Percentiles rank a stretch among this genome's conserved stretches.
Evolutionary conservation across 2,888 invertebrate genomes (phyloP).

Genomic region (Temnothorax rugatulus): DNA sequence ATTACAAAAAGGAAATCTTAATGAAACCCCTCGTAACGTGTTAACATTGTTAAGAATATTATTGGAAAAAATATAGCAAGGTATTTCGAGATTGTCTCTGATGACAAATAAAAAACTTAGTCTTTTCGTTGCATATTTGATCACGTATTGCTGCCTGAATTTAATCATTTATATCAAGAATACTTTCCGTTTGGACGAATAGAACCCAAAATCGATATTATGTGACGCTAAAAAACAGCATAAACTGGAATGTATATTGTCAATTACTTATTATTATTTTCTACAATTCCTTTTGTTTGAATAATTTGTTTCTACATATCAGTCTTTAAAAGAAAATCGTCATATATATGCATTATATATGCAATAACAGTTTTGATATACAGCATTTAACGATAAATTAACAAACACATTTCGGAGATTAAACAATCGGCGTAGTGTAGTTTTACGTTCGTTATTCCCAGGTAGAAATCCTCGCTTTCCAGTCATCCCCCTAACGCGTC

Average conservation of each 20-base stretch:
- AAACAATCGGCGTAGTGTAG: slow-evolving; percentile 64
- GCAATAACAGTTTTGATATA: slow-evolving; percentile 2
- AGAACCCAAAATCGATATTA: not conserved
- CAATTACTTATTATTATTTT: not conserved
- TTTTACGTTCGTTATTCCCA: slow-evolving; percentile 63
- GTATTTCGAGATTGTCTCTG: not conserved
- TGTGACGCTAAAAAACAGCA: not conserved
- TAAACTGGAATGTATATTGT: not conserved
- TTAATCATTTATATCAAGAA: not conserved
- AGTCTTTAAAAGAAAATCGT: not conserved
- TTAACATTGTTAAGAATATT: slow-evolving; percentile 21
- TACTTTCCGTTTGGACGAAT: not conserved
- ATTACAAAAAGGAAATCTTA: not conserved
- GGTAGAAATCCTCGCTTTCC: slow-evolving; percentile 56
- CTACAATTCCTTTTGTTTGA: not conserved
- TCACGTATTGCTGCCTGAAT: not conserved
- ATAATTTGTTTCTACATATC: not conserved
- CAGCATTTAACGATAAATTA: not conserved
- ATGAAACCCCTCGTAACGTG: not conserved
- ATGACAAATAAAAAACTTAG: not conserved
- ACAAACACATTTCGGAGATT: slow-evolving; percentile 55
- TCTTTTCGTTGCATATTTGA: not conserved
- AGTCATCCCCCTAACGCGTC: not conserved
- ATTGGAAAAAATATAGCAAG: not conserved
- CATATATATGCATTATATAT: not conserved